These are phyloP conservation scores for Hemibagrus wyckioides DNA, from an alignment of 2,113 vertebrate species.

Conservation along the genomic window DNA sequence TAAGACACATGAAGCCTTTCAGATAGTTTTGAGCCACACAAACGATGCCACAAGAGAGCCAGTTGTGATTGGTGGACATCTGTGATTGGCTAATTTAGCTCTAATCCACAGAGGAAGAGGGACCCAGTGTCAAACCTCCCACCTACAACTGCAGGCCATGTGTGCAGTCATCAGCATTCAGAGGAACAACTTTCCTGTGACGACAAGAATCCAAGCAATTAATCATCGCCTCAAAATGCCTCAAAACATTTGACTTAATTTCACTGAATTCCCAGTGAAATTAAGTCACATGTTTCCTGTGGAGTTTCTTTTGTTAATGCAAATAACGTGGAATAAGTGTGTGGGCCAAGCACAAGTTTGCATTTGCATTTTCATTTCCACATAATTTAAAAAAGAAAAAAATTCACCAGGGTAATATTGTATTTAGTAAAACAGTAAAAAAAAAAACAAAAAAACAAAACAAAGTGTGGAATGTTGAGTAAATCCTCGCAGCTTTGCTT, in stretches of 20 bases:
- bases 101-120: neutral
- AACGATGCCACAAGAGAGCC: neutral
- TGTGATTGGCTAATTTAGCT: neutral
- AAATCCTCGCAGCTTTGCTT: no score
- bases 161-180: neutral
- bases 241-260: neutral
- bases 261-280: neutral
- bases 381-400: neutral
- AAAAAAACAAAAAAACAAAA: no score
- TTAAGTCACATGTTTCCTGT: neutral
- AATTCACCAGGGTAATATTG: neutral
- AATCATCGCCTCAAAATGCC: neutral
- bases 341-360: neutral
- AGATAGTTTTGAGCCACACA: neutral
- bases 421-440: no score
- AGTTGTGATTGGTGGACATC: neutral
- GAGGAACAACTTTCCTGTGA: neutral
- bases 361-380: neutral
- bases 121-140: neutral
- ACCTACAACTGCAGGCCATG: neutral
- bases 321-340: neutral
- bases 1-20: neutral
- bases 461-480: no score
- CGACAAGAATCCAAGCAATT: neutral
- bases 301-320: neutral